Evolutionary conservation across 2,797 vertebrate species (phyloP).

Genomic region (Argyrosomus regius): DNA sequence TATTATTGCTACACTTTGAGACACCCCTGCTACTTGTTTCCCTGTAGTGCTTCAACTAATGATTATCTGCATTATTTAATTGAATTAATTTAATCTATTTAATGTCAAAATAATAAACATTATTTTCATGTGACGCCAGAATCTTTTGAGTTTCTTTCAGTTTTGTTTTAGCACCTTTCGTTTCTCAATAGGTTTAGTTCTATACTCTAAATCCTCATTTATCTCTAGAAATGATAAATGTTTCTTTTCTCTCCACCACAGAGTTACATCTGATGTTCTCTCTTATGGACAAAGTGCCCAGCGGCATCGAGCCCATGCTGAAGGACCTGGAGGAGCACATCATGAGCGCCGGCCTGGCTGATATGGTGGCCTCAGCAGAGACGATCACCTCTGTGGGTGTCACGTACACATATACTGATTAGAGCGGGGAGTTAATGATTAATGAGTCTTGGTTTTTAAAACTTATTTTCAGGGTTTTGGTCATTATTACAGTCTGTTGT

Average conservation of each 20-base stretch:
- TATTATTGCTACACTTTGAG: not conserved
- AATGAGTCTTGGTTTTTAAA: not conserved
- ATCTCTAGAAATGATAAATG: not conserved
- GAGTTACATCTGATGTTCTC: conserved; percentile 99
- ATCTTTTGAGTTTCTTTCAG: no score
- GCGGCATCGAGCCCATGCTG: conserved; percentile 97
- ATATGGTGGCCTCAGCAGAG: conserved; percentile 98
- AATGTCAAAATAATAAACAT: not conserved
- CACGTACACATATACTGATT: not conserved
- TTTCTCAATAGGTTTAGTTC: not conserved
- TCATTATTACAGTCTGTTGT: no score
- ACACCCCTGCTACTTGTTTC: not conserved
- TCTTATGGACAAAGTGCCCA: conserved; percentile 99
- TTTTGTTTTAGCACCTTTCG: no score
- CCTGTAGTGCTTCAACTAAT: not conserved
- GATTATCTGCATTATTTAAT: not conserved
- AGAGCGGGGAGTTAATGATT: not conserved
- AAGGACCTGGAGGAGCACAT: conserved; percentile 99
- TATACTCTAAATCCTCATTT: not conserved
- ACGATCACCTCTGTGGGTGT: conserved; percentile 97
- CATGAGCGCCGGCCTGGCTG: conserved; percentile 96
- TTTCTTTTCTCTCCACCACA: conserved; percentile 67
- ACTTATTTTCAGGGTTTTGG: no score
- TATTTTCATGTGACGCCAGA: not conserved
- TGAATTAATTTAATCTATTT: not conserved